Evolutionary conservation across 2,888 invertebrate genomes (phyloP).

Genomic region (Harpalus rubripes): DNA sequence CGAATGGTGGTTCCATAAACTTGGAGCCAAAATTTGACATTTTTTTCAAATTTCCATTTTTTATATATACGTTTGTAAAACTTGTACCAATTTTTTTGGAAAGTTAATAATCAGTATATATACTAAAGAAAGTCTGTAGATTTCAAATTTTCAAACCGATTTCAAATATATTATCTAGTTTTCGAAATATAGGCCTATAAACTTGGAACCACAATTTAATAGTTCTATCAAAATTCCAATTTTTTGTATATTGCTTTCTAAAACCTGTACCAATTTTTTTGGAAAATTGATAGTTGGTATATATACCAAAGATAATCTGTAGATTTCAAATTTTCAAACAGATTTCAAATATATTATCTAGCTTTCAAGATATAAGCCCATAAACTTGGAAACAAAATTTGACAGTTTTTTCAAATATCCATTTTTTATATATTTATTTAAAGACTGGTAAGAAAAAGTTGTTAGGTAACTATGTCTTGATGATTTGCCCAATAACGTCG

Average conservation of each 20-base stretch:
- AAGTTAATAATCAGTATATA: not conserved
- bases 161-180: conserved; percentile 6
- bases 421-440: no score
- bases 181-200: not conserved
- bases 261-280: not conserved
- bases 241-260: not conserved
- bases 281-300: not conserved
- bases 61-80: not conserved
- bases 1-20: not conserved
- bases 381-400: not conserved
- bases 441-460: no score
- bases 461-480: no score
- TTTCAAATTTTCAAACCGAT: not conserved
- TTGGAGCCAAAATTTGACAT: no score
- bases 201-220: not conserved
- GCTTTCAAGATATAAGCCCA: not conserved
- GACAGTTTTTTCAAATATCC: not conserved
- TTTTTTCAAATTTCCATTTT: not conserved
- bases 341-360: not conserved
- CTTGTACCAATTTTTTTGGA: not conserved
- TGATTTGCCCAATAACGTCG: no score
- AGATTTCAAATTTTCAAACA: not conserved
- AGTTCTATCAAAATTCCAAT: not conserved
- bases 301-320: not conserved
- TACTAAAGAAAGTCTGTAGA: not conserved